phyloP scores from a whole-genome alignment of 2,888 invertebrate genomes.

The Priocnemis perturbator region DNA sequence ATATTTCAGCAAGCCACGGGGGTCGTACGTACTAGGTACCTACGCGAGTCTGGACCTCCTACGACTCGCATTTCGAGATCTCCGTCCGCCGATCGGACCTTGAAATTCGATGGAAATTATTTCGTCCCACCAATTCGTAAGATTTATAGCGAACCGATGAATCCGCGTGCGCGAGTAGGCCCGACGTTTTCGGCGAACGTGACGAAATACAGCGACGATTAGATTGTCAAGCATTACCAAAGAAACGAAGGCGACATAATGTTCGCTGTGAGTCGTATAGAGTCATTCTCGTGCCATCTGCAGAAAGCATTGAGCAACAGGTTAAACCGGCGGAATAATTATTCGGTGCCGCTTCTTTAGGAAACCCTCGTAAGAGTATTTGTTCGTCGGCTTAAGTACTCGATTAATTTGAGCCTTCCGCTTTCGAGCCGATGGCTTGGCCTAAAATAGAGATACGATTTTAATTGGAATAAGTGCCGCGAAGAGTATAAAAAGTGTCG shows the following conservation, averaged over 20 bases:
- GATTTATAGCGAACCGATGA: too few species aligned
- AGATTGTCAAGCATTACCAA: too few species aligned
- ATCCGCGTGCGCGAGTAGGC: too few species aligned
- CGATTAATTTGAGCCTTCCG: conserved; percentile 37
- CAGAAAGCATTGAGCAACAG: too few species aligned
- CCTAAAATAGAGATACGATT: conserved; percentile 62
- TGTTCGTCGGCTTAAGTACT: not conserved
- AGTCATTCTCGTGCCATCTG: too few species aligned
- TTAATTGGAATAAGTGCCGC: conserved; percentile 63
- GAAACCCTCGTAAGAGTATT: not conserved
- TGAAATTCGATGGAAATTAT: not conserved
- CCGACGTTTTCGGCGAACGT: too few species aligned
- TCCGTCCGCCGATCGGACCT: conserved; percentile 4
- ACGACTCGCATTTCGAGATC: conserved; percentile 44
- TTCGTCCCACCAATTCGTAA: too few species aligned
- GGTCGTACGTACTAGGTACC: conserved; percentile 48
- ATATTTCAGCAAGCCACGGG: conserved; percentile 63
- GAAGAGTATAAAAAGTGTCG: conserved; percentile 37
- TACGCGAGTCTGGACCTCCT: conserved; percentile 47
- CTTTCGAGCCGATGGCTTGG: conserved; percentile 18
- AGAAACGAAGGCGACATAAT: too few species aligned
- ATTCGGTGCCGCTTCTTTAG: not conserved
- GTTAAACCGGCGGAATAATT: too few species aligned
- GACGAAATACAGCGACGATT: too few species aligned
- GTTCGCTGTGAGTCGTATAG: too few species aligned